phyloP scores from a whole-genome alignment of 2,797 vertebrate species.

The Philypnodon macrostomus region DNA sequence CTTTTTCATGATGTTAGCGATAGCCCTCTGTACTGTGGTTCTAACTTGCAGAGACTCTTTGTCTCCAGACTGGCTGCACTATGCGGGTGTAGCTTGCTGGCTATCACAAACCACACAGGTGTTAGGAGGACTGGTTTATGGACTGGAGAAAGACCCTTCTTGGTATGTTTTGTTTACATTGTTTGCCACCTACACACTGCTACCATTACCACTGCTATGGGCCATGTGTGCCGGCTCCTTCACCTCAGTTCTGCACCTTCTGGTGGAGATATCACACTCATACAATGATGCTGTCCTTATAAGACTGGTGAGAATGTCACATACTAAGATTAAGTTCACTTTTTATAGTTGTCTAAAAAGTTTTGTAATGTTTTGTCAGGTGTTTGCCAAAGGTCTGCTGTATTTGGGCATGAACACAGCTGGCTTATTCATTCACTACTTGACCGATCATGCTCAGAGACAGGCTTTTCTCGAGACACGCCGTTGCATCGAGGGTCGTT shows the following conservation, averaged over 20 bases:
- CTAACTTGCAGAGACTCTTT: constrained; percentile 69
- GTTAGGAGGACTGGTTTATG: constrained; percentile 71
- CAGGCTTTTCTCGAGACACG: constrained; percentile 81
- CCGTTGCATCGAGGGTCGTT: constrained; percentile 76
- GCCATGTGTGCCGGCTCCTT: constrained; percentile 75
- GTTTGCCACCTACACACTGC: constrained; percentile 80
- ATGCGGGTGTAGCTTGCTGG: constrained; percentile 75
- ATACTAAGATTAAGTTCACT: too few relatives aligned
- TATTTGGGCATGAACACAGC: constrained; percentile 79
- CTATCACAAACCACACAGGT: constrained; percentile 76
- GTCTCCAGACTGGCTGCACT: constrained; percentile 73
- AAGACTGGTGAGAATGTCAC: constrained; percentile 64
- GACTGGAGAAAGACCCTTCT: constrained; percentile 76
- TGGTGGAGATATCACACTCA: constrained; percentile 56
- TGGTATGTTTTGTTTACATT: constrained; percentile 80
- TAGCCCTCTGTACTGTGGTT: constrained; percentile 65
- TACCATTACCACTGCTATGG: constrained; percentile 79
- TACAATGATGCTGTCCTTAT: constrained; percentile 60
- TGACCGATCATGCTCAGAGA: constrained; percentile 78
- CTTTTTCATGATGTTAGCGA: constrained; percentile 69
- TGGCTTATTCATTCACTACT: constrained; percentile 79
- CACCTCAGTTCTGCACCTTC: constrained; percentile 72
- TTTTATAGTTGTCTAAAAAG: constrained; percentile 1
- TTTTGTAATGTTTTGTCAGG: constrained; percentile 44
- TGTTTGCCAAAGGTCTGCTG: constrained; percentile 74